Evolutionary conservation across 2,797 vertebrate genomes (phyloP).

Genomic region (Spea hammondii): DNA sequence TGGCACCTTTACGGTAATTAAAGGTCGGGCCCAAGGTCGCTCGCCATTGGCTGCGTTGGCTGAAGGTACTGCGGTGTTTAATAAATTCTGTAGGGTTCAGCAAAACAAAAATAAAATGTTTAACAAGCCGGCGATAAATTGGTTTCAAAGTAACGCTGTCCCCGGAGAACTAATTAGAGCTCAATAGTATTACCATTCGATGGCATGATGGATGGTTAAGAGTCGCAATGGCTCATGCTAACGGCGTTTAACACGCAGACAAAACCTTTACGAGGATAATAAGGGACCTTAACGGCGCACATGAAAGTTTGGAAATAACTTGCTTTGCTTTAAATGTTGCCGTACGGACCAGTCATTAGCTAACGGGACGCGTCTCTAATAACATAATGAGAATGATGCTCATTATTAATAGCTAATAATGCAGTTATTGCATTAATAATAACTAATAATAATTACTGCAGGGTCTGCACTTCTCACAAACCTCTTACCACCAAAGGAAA

Average conservation of each 20-base stretch:
- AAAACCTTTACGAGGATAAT: slow-evolving; percentile 19
- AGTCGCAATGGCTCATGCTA: slow-evolving; percentile 15
- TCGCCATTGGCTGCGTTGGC: background rate
- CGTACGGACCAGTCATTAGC: too few relatives aligned
- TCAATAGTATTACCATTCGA: slow-evolving; percentile 46
- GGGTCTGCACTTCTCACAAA: too few relatives aligned
- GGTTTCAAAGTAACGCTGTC: slow-evolving; percentile 35
- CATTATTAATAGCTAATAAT: too few relatives aligned
- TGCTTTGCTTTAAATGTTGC: too few relatives aligned
- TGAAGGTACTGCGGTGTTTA: background rate
- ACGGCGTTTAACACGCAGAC: slow-evolving; percentile 36
- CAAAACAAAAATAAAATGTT: slow-evolving; percentile 10
- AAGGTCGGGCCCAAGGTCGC: background rate
- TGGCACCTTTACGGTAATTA: background rate
- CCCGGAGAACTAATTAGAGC: slow-evolving; percentile 51
- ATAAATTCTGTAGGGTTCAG: slow-evolving; percentile 12
- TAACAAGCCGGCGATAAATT: slow-evolving; percentile 34
- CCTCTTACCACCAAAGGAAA: too few relatives aligned
- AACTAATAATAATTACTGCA: too few relatives aligned
- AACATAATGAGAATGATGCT: too few relatives aligned
- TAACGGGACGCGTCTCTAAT: too few relatives aligned
- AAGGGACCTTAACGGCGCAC: slow-evolving; percentile 20
- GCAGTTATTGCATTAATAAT: too few relatives aligned
- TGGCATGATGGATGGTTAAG: slow-evolving; percentile 31
- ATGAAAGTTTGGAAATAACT: too few relatives aligned